Evolutionary conservation across 1,140 invertebrate species (phyloP).

Genomic region (Diorhabda sublineata): DNA sequence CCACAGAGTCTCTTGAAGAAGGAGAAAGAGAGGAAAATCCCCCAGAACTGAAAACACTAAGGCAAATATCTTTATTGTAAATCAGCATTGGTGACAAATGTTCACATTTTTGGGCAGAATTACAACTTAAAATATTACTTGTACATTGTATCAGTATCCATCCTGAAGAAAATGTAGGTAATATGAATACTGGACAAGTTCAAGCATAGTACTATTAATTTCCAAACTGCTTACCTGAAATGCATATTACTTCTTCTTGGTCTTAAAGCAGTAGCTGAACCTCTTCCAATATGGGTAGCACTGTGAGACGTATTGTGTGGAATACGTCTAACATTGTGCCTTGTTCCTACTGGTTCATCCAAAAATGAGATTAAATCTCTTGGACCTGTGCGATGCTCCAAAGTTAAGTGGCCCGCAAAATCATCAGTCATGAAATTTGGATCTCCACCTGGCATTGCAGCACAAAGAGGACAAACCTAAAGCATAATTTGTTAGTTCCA

Average conservation of each 20-base stretch:
- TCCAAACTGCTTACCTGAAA: conserved; percentile 60
- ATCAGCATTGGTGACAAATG: background rate
- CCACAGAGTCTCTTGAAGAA: conserved; percentile 83
- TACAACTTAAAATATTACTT: no score
- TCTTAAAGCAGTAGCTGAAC: conserved; percentile 58
- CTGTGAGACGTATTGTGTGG: conserved; percentile 68
- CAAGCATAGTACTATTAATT: no score
- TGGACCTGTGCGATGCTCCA: conserved; percentile 87
- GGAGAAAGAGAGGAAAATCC: conserved; percentile 75
- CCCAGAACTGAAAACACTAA: conserved; percentile 60
- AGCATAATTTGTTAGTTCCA: conserved; percentile 10
- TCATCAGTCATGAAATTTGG: conserved; percentile 97
- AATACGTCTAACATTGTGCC: conserved; percentile 75
- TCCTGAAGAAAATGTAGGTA: no score
- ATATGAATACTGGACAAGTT: no score
- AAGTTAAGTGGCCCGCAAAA: conserved; percentile 90
- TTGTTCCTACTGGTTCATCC: conserved; percentile 72
- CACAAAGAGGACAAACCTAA: conserved; percentile 93
- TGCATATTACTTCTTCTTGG: conserved; percentile 85
- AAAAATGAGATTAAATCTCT: conserved; percentile 84
- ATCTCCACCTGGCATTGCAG: conserved; percentile 90
- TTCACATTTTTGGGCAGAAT: background rate
- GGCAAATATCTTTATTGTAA: conserved; percentile 13
- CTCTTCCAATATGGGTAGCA: conserved; percentile 31
- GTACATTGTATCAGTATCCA: no score